A percentile compares a stretch with the other conserved stretches of the same genome.
Evolutionary conservation across 2,113 vertebrate species (phyloP).

Genomic region (Paraplagusia blochii): DNA sequence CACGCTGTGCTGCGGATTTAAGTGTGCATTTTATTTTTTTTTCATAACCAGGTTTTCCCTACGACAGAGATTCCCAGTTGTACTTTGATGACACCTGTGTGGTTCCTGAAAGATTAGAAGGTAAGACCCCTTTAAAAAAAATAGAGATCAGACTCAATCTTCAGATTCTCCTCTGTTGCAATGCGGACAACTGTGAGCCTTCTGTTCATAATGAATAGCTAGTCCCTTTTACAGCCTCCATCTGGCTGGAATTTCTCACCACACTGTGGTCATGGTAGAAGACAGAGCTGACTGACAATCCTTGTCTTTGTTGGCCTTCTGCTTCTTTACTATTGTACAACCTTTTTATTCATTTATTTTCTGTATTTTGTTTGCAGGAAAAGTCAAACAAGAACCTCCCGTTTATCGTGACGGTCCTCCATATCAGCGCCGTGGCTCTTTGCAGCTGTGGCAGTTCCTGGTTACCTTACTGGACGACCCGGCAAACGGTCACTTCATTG

Average conservation of each 20-base stretch:
- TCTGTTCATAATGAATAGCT: constrained; percentile 21
- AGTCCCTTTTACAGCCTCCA: constrained; percentile 27
- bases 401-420: constrained; percentile 89
- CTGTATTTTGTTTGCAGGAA: constrained; percentile 71
- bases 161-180: too few species aligned
- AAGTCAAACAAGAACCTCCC: constrained; percentile 91
- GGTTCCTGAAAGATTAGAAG: constrained; percentile 90
- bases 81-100: constrained; percentile 95
- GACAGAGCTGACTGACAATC: constrained; percentile 9
- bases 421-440: constrained; percentile 91
- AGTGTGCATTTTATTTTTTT: neutral
- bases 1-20: too few species aligned
- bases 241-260: constrained; percentile 54
- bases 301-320: neutral
- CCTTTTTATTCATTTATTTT: neutral
- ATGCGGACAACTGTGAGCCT: neutral
- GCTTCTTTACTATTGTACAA: neutral
- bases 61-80: constrained; percentile 87
- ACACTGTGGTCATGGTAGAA: constrained; percentile 16
- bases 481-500: constrained; percentile 93
- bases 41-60: constrained; percentile 81
- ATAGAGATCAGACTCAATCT: too few species aligned
- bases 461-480: constrained; percentile 94
- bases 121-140: constrained; percentile 64
- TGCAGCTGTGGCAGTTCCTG: constrained; percentile 98